phyloP scores from a whole-genome alignment of 1,140 invertebrate genomes.

The Rhyacophila brunnea region DNA sequence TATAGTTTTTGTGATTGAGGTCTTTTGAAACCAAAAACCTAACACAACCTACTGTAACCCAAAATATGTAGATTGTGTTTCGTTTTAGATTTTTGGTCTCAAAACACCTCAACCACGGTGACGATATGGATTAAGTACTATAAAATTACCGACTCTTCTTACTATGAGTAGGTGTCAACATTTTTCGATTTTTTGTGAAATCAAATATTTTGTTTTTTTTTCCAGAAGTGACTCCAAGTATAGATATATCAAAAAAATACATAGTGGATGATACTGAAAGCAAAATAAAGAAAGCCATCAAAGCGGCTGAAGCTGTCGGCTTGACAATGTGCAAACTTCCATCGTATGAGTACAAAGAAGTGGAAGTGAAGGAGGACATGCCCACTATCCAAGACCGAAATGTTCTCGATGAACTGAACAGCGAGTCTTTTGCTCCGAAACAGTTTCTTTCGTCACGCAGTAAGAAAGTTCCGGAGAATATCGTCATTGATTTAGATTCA shows the following conservation, averaged over 20 bases:
- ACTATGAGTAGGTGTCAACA: too few species aligned
- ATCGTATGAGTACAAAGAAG: constrained; percentile 50
- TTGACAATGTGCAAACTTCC: constrained; percentile 53
- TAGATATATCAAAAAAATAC: constrained; percentile 27
- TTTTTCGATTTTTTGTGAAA: too few species aligned
- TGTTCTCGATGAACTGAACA: constrained; percentile 48
- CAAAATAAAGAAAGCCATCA: constrained; percentile 51
- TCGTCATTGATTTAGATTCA: constrained; percentile 51
- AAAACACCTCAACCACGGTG: too few species aligned
- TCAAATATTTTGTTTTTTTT: too few species aligned
- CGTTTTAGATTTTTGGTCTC: too few species aligned
- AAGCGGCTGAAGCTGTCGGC: constrained; percentile 50
- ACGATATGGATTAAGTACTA: too few species aligned
- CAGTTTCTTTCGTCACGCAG: constrained; percentile 47
- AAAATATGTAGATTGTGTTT: too few species aligned
- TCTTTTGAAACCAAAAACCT: too few species aligned
- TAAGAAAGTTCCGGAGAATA: constrained; percentile 50
- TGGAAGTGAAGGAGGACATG: constrained; percentile 52
- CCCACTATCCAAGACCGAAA: constrained; percentile 54
- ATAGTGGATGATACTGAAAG: constrained; percentile 48
- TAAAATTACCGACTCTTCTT: too few species aligned
- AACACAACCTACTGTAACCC: too few species aligned
- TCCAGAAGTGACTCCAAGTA: too few species aligned
- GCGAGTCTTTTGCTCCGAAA: constrained; percentile 47
- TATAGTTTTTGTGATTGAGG: too few species aligned